Base-by-base conservation (phyloP, 2,797 vertebrate genomes). In the Tarsius wallacei region DNA sequence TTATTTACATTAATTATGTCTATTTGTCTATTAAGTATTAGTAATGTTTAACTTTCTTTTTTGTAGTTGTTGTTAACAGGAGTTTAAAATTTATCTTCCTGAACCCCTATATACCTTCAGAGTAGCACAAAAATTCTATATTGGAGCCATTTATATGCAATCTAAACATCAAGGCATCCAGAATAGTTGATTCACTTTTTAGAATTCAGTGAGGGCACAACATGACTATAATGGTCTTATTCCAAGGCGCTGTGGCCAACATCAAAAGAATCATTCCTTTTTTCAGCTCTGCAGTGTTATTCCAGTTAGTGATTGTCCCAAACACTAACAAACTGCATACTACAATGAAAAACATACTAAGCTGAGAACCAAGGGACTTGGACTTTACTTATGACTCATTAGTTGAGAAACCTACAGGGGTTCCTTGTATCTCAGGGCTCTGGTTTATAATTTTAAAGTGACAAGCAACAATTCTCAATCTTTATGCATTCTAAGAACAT, bases 361-460 rank as follows among this genome's bases (percentile, higher is more conserved):
- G 28, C 49, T 92, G 55, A 49, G 21, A 55, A 76, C 82, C 11
- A 11, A 21, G 74, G 36, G 59, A 92, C 51, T 84, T 61, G 76
- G 78, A n/a, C 42, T 84, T 68, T 36, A 77, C 74, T 73, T 78
- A 28, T 83, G 57, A 85, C 33, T 81, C 71, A 92, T 83, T 47
- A 53, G 49, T 36, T 55, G 61, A 87, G 59, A 96, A 95, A 87
- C 51, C 36, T 97, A 95, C 33, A 70, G 57, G 87, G 87, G 53
- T 22, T 90, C 71, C 12, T 90, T 87, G 24, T 28, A 84, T 63
- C 76, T 71, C 53, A 81, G 21, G 77, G 33, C 22, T 83, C 22
- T 66, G 11, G 42, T 63, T 92, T 87, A 81, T 83, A 21, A 90
- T 74, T 76, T 83, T 76, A 11, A 95, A 90, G 36, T n/a, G 59